phyloP scores from a whole-genome alignment of 1,140 invertebrate species.

The Lethrus apterus region DNA sequence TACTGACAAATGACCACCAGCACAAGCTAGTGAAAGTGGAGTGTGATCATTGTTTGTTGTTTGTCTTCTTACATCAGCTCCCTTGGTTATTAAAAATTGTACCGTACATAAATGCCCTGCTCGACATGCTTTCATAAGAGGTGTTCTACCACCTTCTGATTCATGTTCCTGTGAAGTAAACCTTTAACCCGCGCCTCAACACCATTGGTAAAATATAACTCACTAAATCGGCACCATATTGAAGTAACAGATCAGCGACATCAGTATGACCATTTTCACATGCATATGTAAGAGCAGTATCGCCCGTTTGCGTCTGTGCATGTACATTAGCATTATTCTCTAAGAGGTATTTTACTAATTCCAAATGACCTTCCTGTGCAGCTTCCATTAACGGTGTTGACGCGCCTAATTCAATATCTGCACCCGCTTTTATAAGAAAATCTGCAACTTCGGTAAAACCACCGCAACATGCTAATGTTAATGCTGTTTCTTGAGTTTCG shows the following conservation, averaged over 20 bases:
- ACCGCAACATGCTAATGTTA: slow-evolving; percentile 94
- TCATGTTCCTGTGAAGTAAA: slow-evolving; percentile 66
- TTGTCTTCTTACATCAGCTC: slow-evolving; percentile 88
- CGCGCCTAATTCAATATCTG: slow-evolving; percentile 91
- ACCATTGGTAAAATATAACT: no score
- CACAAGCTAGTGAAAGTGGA: slow-evolving; percentile 93
- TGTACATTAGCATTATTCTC: slow-evolving; percentile 83
- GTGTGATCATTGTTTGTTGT: slow-evolving; percentile 98
- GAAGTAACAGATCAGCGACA: slow-evolving; percentile 81
- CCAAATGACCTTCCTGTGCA: slow-evolving; percentile 92
- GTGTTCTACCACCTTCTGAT: slow-evolving; percentile 90
- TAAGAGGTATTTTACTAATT: slow-evolving; percentile 82
- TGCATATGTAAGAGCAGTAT: slow-evolving; percentile 96
- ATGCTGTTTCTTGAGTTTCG: slow-evolving; percentile 95
- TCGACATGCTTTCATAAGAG: slow-evolving; percentile 97
- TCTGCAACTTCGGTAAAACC: slow-evolving; percentile 97
- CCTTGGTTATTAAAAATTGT: slow-evolving; percentile 89
- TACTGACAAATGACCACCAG: slow-evolving; percentile 86
- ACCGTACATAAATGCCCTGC: slow-evolving; percentile 98
- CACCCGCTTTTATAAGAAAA: slow-evolving; percentile 90
- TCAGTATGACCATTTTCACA: slow-evolving; percentile 95
- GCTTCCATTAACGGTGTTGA: slow-evolving; percentile 98
- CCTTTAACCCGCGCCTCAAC: background rate
- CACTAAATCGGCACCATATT: slow-evolving; percentile 82
- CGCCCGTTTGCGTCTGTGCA: slow-evolving; percentile 87